phyloP scores from a whole-genome alignment of 2,797 vertebrate genomes.

The Hylomyscus alleni region DNA sequence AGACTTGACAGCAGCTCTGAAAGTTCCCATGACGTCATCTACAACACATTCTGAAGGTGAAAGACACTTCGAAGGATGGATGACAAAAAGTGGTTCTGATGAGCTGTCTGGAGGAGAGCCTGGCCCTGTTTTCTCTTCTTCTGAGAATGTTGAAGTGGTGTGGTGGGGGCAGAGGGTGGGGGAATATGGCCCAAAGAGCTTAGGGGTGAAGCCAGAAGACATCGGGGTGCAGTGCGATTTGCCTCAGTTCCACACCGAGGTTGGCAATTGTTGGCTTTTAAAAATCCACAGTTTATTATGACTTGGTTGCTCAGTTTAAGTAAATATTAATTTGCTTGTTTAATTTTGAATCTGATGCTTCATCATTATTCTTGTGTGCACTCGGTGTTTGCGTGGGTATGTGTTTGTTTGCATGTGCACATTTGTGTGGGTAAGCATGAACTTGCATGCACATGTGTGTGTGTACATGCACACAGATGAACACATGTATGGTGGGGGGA shows the following conservation, averaged over 20 bases:
- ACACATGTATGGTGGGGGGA: too few species aligned
- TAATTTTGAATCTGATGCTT: constrained; percentile 7
- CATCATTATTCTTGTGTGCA: neutral
- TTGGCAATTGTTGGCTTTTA: neutral
- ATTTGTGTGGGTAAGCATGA: neutral
- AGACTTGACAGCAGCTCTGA: constrained; percentile 1
- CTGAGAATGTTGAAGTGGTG: neutral
- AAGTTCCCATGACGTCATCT: constrained; percentile 19
- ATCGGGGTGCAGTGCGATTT: neutral
- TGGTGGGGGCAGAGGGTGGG: neutral
- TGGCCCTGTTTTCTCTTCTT: neutral
- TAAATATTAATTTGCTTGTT: neutral
- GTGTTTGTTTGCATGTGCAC: neutral
- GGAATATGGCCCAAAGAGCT: neutral
- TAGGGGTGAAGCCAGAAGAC: neutral
- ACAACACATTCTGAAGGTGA: neutral
- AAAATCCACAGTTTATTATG: neutral
- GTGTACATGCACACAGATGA: neutral
- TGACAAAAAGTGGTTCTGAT: neutral
- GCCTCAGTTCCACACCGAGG: neutral
- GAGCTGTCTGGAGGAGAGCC: neutral
- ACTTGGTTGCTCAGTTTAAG: constrained; percentile 28
- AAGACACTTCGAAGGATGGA: neutral
- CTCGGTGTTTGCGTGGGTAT: neutral
- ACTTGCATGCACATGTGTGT: too few species aligned